A percentile compares a stretch with the other conserved stretches of the same genome.
Conservation (phyloP, 1,140 invertebrate genomes). For the Muscidifurax raptorellus region DNA sequence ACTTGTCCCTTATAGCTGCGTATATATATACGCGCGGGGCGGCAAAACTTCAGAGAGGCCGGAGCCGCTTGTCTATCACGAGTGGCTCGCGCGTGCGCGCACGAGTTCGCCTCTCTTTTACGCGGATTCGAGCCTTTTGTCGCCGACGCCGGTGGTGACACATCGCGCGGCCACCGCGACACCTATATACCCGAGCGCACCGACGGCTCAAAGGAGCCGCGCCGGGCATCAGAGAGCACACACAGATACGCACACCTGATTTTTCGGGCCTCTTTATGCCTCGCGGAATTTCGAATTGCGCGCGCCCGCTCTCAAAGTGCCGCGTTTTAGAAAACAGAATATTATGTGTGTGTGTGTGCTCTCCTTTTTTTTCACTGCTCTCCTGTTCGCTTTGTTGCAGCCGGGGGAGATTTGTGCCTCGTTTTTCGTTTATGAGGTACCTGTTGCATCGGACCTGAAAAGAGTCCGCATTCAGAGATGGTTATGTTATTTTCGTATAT, state of each 20-base stretch:
- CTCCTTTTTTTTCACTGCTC: conserved; percentile 13
- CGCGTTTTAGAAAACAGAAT: conserved; percentile 48
- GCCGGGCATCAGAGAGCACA: conserved; percentile 4
- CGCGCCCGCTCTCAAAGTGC: conserved; percentile 46
- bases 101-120: conserved; percentile 68
- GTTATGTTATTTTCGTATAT: not conserved
- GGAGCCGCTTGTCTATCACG: conserved; percentile 64
- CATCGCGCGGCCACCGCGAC: conserved; percentile 54
- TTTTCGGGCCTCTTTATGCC: conserved; percentile 54
- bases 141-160: conserved; percentile 54
- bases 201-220: conserved; percentile 61
- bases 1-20: not conserved
- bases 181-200: conserved; percentile 53
- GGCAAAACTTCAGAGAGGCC: conserved; percentile 66
- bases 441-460: not conserved
- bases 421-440: not conserved
- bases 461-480: not conserved
- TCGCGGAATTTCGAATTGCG: conserved; percentile 64
- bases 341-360: not conserved
- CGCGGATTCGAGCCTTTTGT: conserved; percentile 72
- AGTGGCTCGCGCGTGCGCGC: conserved; percentile 36
- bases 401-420: not conserved
- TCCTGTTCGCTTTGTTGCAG: conserved; percentile 1
- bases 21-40: not conserved
- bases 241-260: conserved; percentile 66